Evolutionary conservation across 2,113 vertebrate species (phyloP), one percentile per base, ranked within the genome.

Genomic region (Macquaria ambigua): DNA sequence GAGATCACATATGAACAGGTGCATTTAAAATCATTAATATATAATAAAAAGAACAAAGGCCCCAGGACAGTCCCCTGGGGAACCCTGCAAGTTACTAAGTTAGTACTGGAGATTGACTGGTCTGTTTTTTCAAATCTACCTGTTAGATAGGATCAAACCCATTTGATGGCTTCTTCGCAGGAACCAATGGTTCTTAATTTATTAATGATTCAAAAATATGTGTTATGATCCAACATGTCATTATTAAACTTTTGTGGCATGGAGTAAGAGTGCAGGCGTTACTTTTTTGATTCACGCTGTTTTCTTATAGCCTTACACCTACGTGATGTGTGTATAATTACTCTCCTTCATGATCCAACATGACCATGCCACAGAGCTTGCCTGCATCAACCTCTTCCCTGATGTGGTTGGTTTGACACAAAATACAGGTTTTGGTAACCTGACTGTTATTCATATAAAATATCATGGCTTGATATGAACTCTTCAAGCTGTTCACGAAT

Each of bases 401-500:
- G 23, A 18, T 25, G 53, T 56, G 12, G 39, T 9, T 25, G 10
- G 23, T 12, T 58, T 18, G 53, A 73, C 53, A 58, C 1, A 16
- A 14, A n/a, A 37, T 67, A 2, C 11, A 39, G 23, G 50, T 56
- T 72, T 25, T 34, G 5, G 48, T 39, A 28, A 46, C 37, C 71
- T 48, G 3, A 74, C 55, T 12, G 39, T 7, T 28, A 21, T 46
- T 46, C 16, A 21, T 31, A 20, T 3, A 9, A 63, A 37, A 76
- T 39, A 25, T 10, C 3, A 52, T 11, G 46, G 1, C 43, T 52
- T 63, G 46, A 52, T 46, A 75, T 41, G 21, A 16, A 25, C 15
- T 55, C 23, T 56, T 56, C 50, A 77, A 16, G 67, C 50, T 67
- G 10, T 15, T 55, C 6, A 43, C 56, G 75, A 68, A 56, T 68